A percentile compares a stretch with the other conserved stretches of the same genome.
These are phyloP conservation scores for Zygogramma bicolorata DNA, from an alignment of 2,888 invertebrate genomes.

Conservation along the genomic window DNA sequence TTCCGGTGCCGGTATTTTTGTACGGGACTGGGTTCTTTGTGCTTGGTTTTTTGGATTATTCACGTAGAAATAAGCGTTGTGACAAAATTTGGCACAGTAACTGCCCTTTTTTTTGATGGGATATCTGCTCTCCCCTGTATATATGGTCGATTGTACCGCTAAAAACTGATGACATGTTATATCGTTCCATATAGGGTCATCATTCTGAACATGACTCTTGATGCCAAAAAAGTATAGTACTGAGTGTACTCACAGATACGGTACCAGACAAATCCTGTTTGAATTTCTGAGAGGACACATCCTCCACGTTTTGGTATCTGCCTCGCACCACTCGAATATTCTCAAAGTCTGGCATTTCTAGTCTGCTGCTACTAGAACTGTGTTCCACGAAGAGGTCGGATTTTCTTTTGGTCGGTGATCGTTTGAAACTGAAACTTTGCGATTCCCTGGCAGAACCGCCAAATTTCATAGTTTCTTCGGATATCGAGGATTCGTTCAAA, in stretches of 20 bases:
- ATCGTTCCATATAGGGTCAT: no score
- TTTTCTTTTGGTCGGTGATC: background rate
- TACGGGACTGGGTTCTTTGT: no score
- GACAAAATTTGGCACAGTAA: no score
- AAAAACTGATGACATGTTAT: no score
- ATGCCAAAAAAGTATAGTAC: no score
- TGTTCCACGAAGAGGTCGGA: background rate
- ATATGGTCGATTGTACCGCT: no score
- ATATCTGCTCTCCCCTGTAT: no score
- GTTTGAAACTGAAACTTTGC: background rate
- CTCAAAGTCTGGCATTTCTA: background rate
- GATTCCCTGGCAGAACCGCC: background rate
- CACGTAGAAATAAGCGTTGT: no score
- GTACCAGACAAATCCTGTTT: background rate
- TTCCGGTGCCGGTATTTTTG: no score
- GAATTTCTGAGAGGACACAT: background rate
- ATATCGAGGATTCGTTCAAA: background rate
- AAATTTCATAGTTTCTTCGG: background rate
- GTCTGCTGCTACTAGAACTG: background rate
- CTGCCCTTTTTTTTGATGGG: no score
- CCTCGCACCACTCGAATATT: background rate
- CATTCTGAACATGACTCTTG: no score
- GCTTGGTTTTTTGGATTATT: no score
- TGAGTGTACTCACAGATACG: background rate
- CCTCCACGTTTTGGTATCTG: background rate